Percentiles rank a stretch among this genome's conserved stretches.
phyloP scores from a whole-genome alignment of 2,888 invertebrate species.

The Ormyrus labotus region DNA sequence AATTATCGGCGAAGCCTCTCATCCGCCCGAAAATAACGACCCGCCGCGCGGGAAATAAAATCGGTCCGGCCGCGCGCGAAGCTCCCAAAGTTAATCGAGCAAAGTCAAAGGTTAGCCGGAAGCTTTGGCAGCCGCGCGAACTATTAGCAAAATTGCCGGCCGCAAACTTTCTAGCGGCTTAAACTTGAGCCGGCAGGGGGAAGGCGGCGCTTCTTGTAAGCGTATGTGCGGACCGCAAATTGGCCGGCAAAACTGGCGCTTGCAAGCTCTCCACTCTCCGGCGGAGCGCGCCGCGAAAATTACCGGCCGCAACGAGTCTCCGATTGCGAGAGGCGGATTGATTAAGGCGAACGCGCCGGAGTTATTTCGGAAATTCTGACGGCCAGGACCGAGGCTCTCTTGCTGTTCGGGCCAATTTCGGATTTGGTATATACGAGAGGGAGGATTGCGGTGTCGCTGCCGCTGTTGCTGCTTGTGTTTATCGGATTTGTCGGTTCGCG shows the following conservation, averaged over 20 bases:
- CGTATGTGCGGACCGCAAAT: constrained; percentile 41
- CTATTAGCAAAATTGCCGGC: constrained; percentile 51
- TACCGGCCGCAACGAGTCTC: constrained; percentile 12
- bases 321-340: constrained; percentile 3
- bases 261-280: not conserved
- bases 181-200: constrained; percentile 24
- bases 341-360: too few species aligned
- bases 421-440: too few species aligned
- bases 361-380: not conserved
- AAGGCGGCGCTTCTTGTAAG: constrained; percentile 23
- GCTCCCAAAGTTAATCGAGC: constrained; percentile 7
- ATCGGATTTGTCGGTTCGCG: too few species aligned
- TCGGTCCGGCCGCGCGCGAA: not conserved
- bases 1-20: too few species aligned
- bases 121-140: constrained; percentile 24
- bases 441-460: too few species aligned
- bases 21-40: too few species aligned
- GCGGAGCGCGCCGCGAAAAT: constrained; percentile 7
- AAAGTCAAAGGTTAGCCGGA: constrained; percentile 1
- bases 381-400: not conserved
- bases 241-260: constrained; percentile 10
- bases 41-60: not conserved
- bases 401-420: too few species aligned
- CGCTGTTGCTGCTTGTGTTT: too few species aligned
- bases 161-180: constrained; percentile 48